Conservation (phyloP, 2,888 invertebrate species). For the Heliconius cydno region DNA sequence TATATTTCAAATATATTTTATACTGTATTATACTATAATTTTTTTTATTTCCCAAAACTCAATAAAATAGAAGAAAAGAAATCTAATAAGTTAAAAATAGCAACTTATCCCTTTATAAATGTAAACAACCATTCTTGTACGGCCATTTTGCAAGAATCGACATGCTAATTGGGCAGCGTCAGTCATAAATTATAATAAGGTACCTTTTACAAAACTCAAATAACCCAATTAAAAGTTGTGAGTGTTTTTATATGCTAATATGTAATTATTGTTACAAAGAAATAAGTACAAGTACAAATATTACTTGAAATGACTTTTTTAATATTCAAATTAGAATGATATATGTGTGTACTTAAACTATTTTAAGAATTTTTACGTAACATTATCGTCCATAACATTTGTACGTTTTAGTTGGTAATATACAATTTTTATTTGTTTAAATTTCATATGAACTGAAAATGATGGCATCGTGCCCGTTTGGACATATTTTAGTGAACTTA, state of each 20-base stretch:
- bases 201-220: neutral
- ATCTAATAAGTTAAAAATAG: neutral
- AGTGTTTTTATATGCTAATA: neutral
- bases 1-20: too few relatives aligned
- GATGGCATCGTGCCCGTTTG: neutral
- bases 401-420: neutral
- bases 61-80: too few relatives aligned
- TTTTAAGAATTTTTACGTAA: neutral
- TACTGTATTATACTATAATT: too few relatives aligned
- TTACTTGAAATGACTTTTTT: neutral
- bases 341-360: neutral
- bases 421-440: neutral
- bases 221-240: slow-evolving; percentile 1
- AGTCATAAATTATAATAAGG: neutral
- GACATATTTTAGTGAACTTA: neutral
- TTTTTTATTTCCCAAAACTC: too few relatives aligned
- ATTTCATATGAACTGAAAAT: neutral
- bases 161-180: slow-evolving; percentile 1
- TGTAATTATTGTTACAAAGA: neutral
- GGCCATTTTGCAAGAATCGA: slow-evolving; percentile 8
- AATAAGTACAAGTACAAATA: slow-evolving; percentile 11
- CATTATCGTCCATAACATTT: neutral
- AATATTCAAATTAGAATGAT: neutral
- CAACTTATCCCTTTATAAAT: neutral
- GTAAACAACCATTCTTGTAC: neutral